Base-by-base conservation (phyloP, 1,140 invertebrate species). In the Trialeurodes vaporariorum region DNA sequence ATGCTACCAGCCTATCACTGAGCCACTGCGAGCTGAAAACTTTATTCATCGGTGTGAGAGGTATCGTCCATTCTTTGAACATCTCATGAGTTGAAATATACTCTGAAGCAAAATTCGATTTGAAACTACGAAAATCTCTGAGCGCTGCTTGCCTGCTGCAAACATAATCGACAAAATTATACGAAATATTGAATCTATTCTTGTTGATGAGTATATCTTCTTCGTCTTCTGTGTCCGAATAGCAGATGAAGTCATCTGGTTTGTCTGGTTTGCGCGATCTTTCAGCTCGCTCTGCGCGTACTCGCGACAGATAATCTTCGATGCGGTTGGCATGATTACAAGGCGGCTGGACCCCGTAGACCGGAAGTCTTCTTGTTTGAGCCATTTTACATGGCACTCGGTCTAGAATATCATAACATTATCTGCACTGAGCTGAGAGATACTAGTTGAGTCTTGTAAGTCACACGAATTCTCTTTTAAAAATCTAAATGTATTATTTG, bases 21-120 rank as follows among this genome's bases (percentile, higher is more conserved):
- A 97, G 82, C 94, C 94, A 98, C 78, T 96, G 90, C 0, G 93
- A 94, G 77, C 94, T 94, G 81, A 97, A 97, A 58, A 97, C 89
- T 83, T 97, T 97, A 80, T 97, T 96, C 79, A 95, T 90, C 76
- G 88, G 91, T 72, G 86, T 88, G 65, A 94, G 61, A 13, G 83
- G 86, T 73, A 93, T 85, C 1, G 89, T 84, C 66, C 88, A 88
- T 79, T 94, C 91, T 76, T 87, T 87, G 73, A 92, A 87, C 83
- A 93, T 87, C 79, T 92, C 90, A 77, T 93, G 90, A 0, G 89
- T 91, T 61, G 93, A 81, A 78, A 93, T 91, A 78, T 93, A 91
- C 1, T 90, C 82, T 22, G 88, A 89, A 1, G 89, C 90, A 77
- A 90, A 90, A 69, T 90, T 87, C 62, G 84, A 83, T 75, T 88